Base-by-base conservation (phyloP, 2,888 invertebrate species). In the Metallyticus violacea region DNA sequence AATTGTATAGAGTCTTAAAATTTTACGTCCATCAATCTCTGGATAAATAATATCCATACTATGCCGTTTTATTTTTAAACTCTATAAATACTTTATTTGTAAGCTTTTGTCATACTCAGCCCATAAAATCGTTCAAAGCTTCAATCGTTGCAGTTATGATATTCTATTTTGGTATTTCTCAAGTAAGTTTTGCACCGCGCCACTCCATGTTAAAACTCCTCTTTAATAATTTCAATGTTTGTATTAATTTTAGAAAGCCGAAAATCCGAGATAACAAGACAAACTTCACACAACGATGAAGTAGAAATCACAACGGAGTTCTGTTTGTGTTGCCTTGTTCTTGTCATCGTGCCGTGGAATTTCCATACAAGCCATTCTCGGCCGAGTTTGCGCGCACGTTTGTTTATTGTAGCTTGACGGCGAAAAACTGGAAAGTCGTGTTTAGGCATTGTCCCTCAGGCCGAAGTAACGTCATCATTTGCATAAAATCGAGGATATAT, bases 241-340 rank as follows among this genome's bases (percentile, higher is more conserved):
- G 40, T 79, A 86, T 84, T 86, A 86, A 86, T 86, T 86, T 85
- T 28, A 25, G 77, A 87, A 80, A 78, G 77, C 86, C 86, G 82
- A 82, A 83, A 83, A 79, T 86, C 83, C 86, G 79, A 25, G 29
- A 83, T 79, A 86, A 83, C 86, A 83, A 85, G 85, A 85, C 25
- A 26, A 7, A 22, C 22, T 40, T 40, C 40, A 40, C 40, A 40
- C 15, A 40, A 40, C 15, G 40, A 40, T 40, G 40, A 15, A 15
- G 15, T 7, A 40, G 40, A 40, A 40, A 40, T 15, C 7, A 40
- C 9, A 40, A 15, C 40, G 40, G 9, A 15, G 40, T 40, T 40
- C 7, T 40, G 40, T 40, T 40, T 40, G 40, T 62, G 40, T 62
- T 62, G 40, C 15, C 15, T 9, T 40, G 15, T 40, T 40, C 40